Evolutionary conservation across 2,797 vertebrate species (phyloP).

Genomic region (Atherinosoma microstoma): DNA sequence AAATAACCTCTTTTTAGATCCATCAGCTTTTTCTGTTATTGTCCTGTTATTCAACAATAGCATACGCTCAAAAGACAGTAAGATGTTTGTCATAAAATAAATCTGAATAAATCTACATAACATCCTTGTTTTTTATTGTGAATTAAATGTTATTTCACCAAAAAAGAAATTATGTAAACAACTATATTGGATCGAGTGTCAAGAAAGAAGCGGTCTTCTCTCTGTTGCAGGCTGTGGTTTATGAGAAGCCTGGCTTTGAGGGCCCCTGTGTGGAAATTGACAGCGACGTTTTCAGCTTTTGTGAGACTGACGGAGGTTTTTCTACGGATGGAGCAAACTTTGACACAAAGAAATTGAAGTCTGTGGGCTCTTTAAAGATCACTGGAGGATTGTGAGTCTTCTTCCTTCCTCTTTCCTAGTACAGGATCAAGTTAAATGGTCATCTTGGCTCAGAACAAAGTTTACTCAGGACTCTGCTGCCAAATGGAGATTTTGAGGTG

Average conservation of each 20-base stretch:
- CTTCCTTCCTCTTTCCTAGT: neutral
- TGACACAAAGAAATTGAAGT: slow-evolving; percentile 53
- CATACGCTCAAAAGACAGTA: neutral
- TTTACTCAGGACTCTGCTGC: slow-evolving; percentile 9
- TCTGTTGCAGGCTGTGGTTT: slow-evolving; percentile 84
- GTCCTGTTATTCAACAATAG: neutral
- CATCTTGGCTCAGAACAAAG: neutral
- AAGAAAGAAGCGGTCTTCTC: neutral
- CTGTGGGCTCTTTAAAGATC: slow-evolving; percentile 91
- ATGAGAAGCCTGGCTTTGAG: slow-evolving; percentile 90
- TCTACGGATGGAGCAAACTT: slow-evolving; percentile 32
- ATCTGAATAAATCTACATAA: too few species aligned
- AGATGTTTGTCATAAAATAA: neutral
- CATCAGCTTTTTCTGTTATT: neutral
- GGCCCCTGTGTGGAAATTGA: slow-evolving; percentile 87
- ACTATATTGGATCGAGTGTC: neutral
- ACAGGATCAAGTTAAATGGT: neutral
- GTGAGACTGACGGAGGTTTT: slow-evolving; percentile 38
- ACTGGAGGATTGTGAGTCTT: slow-evolving; percentile 92
- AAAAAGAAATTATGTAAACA: neutral
- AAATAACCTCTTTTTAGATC: slow-evolving; percentile 4
- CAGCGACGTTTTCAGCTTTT: slow-evolving; percentile 83
- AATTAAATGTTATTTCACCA: neutral
- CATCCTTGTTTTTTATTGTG: neutral
- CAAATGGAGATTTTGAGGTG: slow-evolving; percentile 19